These are phyloP conservation scores for Turnix velox DNA, from an alignment of 2,113 vertebrate genomes.

Conservation along the genomic window DNA sequence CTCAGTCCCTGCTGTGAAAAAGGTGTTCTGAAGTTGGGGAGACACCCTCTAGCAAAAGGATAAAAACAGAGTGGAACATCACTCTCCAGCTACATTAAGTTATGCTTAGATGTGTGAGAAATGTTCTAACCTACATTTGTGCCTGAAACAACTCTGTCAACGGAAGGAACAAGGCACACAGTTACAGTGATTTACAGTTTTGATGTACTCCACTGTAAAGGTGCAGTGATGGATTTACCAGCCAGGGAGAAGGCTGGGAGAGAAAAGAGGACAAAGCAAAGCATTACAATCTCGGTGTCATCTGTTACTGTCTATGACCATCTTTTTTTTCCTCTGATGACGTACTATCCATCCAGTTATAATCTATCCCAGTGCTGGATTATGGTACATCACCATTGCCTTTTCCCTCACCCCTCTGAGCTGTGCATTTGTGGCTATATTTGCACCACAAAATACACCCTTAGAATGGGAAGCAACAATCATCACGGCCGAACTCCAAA, in stretches of 20 bases:
- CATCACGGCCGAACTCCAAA: neutral
- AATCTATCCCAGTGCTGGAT: neutral
- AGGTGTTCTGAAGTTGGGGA: neutral
- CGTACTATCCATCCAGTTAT: neutral
- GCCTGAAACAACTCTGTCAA: neutral
- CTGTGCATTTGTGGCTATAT: neutral
- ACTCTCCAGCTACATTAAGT: neutral
- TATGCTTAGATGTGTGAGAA: neutral
- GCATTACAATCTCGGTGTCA: neutral
- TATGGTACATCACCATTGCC: neutral
- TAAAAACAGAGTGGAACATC: neutral
- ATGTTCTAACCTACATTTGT: neutral
- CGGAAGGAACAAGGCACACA: neutral
- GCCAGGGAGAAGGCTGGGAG: neutral
- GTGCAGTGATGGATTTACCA: neutral
- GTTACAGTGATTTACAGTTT: neutral
- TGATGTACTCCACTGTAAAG: neutral
- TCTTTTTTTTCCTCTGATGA: neutral
- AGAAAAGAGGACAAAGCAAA: neutral
- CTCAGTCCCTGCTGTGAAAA: neutral
- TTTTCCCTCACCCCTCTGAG: neutral
- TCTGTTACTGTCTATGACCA: neutral
- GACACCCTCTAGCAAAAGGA: neutral
- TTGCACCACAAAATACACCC: neutral
- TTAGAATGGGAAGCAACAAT: neutral